Conservation (phyloP, 2,888 invertebrate species). For the Lasiommata megera region DNA sequence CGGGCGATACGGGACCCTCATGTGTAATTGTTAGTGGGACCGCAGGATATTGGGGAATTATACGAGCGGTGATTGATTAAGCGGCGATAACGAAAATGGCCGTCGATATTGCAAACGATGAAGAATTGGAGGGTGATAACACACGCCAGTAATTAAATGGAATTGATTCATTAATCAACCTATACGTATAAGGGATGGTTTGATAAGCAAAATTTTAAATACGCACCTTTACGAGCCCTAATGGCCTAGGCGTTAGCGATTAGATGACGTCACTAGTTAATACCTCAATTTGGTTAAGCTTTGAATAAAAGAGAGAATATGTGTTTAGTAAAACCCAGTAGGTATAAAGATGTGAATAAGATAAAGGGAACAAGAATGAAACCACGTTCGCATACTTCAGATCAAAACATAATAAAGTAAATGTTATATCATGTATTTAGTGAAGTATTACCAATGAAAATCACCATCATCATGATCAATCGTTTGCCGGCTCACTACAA, state of each 20-base stretch:
- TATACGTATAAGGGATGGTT: slow-evolving; percentile 47
- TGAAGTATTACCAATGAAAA: no score
- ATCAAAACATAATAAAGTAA: no score
- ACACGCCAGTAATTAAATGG: slow-evolving; percentile 41
- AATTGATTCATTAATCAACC: slow-evolving; percentile 51
- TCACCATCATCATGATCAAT: no score
- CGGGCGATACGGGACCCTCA: slow-evolving; percentile 70
- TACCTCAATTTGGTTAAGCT: no score
- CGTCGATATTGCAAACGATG: slow-evolving; percentile 55
- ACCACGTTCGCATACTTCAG: no score
- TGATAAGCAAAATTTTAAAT: slow-evolving; percentile 44
- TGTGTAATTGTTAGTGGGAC: slow-evolving; percentile 77
- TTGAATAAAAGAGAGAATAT: no score
- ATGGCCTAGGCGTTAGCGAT: not conserved
- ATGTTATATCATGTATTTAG: no score
- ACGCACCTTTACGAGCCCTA: not conserved
- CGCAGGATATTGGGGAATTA: slow-evolving; percentile 78
- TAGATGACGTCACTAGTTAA: no score
- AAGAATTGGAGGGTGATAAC: slow-evolving; percentile 51
- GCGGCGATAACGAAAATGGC: slow-evolving; percentile 67
- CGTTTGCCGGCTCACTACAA: no score
- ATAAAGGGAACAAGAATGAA: no score
- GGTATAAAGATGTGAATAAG: no score
- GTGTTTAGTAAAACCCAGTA: no score
- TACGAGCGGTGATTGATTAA: slow-evolving; percentile 75